Evolutionary conservation across 2,888 invertebrate species (phyloP), one percentile per base, ranked within the genome.

Genomic region (Aporophyla nigra): DNA sequence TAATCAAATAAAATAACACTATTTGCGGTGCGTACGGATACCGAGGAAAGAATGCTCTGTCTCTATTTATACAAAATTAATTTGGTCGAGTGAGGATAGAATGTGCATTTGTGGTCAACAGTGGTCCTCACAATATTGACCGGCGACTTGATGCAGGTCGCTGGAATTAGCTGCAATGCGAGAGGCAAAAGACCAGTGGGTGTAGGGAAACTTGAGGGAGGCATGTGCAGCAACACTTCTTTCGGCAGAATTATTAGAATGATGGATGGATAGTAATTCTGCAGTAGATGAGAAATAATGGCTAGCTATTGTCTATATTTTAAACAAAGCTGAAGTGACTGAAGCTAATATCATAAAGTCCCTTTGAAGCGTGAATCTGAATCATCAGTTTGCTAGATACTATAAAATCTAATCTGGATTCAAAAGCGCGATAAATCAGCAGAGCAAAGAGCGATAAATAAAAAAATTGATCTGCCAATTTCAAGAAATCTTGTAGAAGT

Each of bases 401-500:
- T 3, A 27, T 63, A 51, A 16, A 27, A 43, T 43, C 58, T 24
- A 27, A 58, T 46, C 21, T 16, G 33, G 27, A n/a, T 16, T 43
- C n/a, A 66, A 68, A 76, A 51, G 10, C 24, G 40, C 24, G 14
- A 58, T 53, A 79, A 71, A 71, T 61, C 46, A n/a, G 16, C 16
- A 4, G 40, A 53, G 24, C 16, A 54, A 54, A 56, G 21, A 79
- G 16, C n/a, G 1, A 43, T 16, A 72, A 51, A 56, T 58, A 79
- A 62, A 33, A 62, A 62, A 54, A n/a, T 33, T 16, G 5, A 53
- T 73, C 56, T n/a, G 5, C 3, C 33, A 27, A 80, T 53, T 24
- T 59, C 9, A 49, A 59, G 10, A 53, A 40, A 27, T 59, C 5
- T 61, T 51, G 10, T 49, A 61, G 76, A 33, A 66, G 43, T 58